Evolutionary conservation across 2,888 invertebrate genomes (phyloP).

Genomic region (Xanthorhoe designata): DNA sequence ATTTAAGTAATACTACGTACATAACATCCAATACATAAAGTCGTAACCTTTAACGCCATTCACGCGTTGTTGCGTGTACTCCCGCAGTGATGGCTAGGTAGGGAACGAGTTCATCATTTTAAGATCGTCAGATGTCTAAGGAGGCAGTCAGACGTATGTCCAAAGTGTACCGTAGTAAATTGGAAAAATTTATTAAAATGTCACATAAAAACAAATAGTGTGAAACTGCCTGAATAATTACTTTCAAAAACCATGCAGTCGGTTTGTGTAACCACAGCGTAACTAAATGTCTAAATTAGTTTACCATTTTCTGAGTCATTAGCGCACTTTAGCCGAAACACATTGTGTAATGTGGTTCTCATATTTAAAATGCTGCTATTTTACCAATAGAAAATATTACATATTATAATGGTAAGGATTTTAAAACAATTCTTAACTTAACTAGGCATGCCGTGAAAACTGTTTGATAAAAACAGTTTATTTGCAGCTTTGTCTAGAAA

Average conservation of each 20-base stretch:
- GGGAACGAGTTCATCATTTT: too few relatives aligned
- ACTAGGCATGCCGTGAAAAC: too few relatives aligned
- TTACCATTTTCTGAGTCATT: conserved; percentile 6
- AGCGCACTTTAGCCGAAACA: background rate
- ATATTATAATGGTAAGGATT: background rate
- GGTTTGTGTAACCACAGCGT: conserved; percentile 4
- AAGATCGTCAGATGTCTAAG: too few relatives aligned
- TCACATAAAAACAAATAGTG: background rate
- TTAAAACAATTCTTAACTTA: too few relatives aligned
- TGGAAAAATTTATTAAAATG: background rate
- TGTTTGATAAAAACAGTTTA: too few relatives aligned
- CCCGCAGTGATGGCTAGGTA: too few relatives aligned
- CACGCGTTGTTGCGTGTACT: too few relatives aligned
- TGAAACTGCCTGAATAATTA: background rate
- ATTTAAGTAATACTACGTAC: too few relatives aligned
- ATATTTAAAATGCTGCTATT: background rate
- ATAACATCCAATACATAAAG: too few relatives aligned
- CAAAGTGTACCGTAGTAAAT: background rate
- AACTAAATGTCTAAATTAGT: conserved; percentile 4
- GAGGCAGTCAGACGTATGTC: background rate
- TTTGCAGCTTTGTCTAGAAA: too few relatives aligned
- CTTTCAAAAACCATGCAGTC: background rate
- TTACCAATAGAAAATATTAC: background rate
- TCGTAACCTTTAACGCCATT: too few relatives aligned
- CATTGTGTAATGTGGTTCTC: background rate